Evolutionary conservation across 2,797 vertebrate genomes (phyloP), one percentile per base, ranked within the genome.

Genomic region (Lutjanus campechanus): DNA sequence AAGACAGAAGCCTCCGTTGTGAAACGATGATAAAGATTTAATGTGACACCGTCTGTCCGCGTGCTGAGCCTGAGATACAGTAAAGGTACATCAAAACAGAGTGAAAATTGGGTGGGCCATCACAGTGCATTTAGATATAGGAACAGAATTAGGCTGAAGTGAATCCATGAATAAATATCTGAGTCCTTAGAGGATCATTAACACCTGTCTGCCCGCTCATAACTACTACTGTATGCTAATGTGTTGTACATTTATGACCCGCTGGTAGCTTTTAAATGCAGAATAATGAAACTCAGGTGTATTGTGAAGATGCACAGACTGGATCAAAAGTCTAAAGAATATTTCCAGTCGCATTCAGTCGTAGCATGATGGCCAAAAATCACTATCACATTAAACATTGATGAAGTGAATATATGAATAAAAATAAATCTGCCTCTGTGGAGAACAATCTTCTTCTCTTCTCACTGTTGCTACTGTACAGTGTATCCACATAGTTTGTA

Each of bases 111-210:
- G 84, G 68, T 40, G 63, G 61, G 77, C 85, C 79, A 84, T 89
- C 87, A 75, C 17, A 1, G 60, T 77, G 67, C 82, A 76, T 89
- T 88, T 80, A 81, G 76, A 81, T 87, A 77, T 76, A 82, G 73
- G 70, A 56, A 36, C 41, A 77, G 84, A 89, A 90, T 91, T 84
- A 84, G 76, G 73, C 77, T 79, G 60, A 84, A 83, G 77, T 59
- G 92, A 90, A 92, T 77, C 75, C 81, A 92, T 93, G 91, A 93
- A 92, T 93, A 92, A 90, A 92, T 89, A 86, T 90, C 11, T 0
- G 53, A 55, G 85, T 89, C 92, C 91, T 88, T 8, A 19, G 91
- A 91, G 91, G 82, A 92, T 93, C 85, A 92, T 93, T 91, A 93
- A 88, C 91, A 92, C 90, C 91, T 91, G 88, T 91, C 88, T 83